phyloP scores from a whole-genome alignment of 2,113 vertebrate genomes.

The Parus major region DNA sequence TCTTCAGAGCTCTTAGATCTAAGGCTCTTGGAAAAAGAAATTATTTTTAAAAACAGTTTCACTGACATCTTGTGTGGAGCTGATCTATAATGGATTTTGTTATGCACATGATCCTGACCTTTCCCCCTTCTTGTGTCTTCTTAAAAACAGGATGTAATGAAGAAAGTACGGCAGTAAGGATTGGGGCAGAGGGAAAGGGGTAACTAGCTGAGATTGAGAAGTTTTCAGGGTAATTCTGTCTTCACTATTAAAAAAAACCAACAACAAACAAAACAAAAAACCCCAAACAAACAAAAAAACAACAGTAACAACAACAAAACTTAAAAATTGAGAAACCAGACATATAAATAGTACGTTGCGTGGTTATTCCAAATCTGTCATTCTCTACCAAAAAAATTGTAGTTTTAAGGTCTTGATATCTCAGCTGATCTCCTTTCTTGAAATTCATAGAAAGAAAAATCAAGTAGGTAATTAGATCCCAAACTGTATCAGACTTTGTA shows the following conservation, averaged over 20 bases:
- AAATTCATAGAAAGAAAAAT: constrained; percentile 15
- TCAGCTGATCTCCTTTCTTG: neutral
- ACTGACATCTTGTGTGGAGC: neutral
- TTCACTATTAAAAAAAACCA: neutral
- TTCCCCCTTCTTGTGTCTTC: rapidly evolving
- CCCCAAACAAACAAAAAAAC: neutral
- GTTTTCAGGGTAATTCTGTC: neutral
- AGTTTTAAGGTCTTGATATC: neutral
- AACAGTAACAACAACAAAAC: neutral
- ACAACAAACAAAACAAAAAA: neutral
- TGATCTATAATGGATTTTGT: neutral
- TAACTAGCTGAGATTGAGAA: neutral
- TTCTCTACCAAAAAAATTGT: neutral
- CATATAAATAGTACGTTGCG: neutral
- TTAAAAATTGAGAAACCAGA: neutral
- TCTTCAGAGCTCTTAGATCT: neutral
- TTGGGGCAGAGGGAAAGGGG: neutral
- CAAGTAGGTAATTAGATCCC: neutral
- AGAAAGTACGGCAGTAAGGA: neutral
- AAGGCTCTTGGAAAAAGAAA: neutral
- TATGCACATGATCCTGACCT: neutral
- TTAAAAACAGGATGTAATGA: neutral
- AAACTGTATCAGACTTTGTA: neutral
- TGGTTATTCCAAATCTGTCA: neutral
- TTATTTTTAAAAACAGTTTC: neutral